phyloP scores from a whole-genome alignment of 2,797 vertebrate genomes.

The Dendrocincla tyrannina region DNA sequence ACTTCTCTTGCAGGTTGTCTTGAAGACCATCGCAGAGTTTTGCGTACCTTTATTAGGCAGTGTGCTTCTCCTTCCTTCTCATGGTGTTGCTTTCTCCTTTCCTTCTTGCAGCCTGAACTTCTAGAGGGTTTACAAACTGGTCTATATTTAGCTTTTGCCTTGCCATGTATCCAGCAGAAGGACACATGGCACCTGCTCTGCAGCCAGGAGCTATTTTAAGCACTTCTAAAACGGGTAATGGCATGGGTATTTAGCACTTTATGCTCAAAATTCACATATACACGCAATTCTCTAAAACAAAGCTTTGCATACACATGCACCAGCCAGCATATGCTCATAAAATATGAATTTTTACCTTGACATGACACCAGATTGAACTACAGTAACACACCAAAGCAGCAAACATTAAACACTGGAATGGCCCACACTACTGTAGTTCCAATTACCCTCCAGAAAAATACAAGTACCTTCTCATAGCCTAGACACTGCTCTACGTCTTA shows the following conservation, averaged over 20 bases:
- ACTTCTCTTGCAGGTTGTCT: background rate
- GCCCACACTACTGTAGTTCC: background rate
- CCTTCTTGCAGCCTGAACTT: constrained; percentile 12
- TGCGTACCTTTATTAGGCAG: background rate
- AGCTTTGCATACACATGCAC: background rate
- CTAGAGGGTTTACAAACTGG: background rate
- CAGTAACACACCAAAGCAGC: background rate
- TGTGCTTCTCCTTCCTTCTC: background rate
- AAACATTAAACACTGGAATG: background rate
- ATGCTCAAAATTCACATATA: constrained; percentile 30
- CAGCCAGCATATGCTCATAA: background rate
- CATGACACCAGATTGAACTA: background rate
- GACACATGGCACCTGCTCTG: constrained; percentile 90
- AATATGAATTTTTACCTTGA: background rate
- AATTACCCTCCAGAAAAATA: background rate
- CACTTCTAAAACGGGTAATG: constrained; percentile 85
- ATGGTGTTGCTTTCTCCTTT: background rate
- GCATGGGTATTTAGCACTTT: constrained; percentile 74
- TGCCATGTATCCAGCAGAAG: constrained; percentile 72
- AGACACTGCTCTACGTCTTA: background rate
- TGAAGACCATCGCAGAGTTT: background rate
- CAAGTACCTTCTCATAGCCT: background rate
- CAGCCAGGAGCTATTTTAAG: constrained; percentile 89
- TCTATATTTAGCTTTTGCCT: constrained; percentile 75
- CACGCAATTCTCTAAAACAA: background rate